A percentile compares a stretch with the other conserved stretches of the same genome.
Evolutionary conservation across 2,888 invertebrate species (phyloP).

Genomic region (Steinernema scapterisci): DNA sequence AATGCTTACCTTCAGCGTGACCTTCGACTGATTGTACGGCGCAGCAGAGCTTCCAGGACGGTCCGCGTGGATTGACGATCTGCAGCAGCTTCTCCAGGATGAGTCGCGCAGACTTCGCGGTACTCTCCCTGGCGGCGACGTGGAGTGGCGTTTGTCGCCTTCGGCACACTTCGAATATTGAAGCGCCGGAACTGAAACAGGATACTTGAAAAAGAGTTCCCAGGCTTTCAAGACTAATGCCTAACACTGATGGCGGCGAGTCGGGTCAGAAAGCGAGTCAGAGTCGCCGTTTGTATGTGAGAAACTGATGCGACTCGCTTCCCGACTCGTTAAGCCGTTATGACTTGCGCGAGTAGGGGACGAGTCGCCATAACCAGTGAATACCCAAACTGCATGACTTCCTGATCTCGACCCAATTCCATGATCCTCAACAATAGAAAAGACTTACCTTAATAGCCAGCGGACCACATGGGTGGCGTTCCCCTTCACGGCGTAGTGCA

Average conservation of each 20-base stretch:
- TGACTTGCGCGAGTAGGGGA: too few relatives aligned
- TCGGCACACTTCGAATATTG: not conserved
- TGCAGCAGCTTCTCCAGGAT: not conserved
- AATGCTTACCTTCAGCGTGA: not conserved
- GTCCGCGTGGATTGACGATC: not conserved
- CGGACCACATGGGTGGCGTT: not conserved
- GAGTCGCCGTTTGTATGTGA: too few relatives aligned
- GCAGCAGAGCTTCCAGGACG: not conserved
- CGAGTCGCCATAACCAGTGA: too few relatives aligned
- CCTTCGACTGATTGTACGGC: not conserved
- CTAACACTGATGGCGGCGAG: too few relatives aligned
- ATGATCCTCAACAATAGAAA: not conserved
- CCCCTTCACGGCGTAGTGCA: not conserved
- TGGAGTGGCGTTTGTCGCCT: not conserved
- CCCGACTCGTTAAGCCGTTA: too few relatives aligned
- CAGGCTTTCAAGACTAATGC: too few relatives aligned
- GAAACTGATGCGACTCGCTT: too few relatives aligned
- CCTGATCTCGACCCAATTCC: too few relatives aligned
- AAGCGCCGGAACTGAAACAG: not conserved
- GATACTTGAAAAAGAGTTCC: not conserved
- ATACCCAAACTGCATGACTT: too few relatives aligned
- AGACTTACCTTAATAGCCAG: not conserved
- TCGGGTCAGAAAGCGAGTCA: too few relatives aligned
- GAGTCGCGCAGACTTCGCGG: not conserved
- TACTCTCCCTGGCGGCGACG: not conserved